Evolutionary conservation across 1,140 invertebrate genomes (phyloP), one percentile per base, ranked within the genome.

Genomic region (Anadara kagoshimensis): DNA sequence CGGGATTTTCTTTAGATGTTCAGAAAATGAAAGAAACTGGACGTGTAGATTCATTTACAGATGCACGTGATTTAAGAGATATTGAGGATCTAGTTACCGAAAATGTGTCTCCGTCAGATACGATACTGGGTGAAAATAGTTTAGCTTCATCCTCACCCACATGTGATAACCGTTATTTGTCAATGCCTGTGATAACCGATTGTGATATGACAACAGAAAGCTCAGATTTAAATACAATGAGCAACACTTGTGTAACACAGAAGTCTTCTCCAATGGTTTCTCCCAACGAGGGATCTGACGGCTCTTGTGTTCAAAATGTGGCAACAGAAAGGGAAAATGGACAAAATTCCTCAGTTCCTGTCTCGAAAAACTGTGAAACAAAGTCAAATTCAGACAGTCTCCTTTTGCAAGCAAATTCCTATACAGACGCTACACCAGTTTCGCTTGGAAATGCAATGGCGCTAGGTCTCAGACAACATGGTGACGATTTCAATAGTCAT

Each of bases 231-330:
- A 4, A 22, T 49, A 24, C 10, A 49, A 24, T 51, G 49, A n/a
- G 41, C 18, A n/a, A 51, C 49, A 56, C 36, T 51, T 5, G 22
- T 67, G 49, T 36, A 36, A 36, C 29, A 36, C 29, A 36, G 7
- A 53, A 49, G 29, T 67, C 64, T 43, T 67, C 64, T 14, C 64
- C 64, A 36, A 10, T 67, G 49, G 29, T 18, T 16, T 56, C 64
- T 2, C 22, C 64, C 22, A 51, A 67, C 36, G 22, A 43, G 26
- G 51, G 43, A 41, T 10, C 49, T 54, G 43, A 54, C 12, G 64
- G 2, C 2, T 36, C 29, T 7, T 7, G 29, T 36, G 29, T 2
- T 36, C 29, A 36, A 36, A 36, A 7, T 36, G 7, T 36, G 29
- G 29, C 29, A 36, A 7, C 29, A 36, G 29, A 36, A 2, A 36